Percentiles rank a stretch among this genome's conserved stretches.
phyloP scores from a whole-genome alignment of 2,797 vertebrate genomes.

The Fratercula arctica region DNA sequence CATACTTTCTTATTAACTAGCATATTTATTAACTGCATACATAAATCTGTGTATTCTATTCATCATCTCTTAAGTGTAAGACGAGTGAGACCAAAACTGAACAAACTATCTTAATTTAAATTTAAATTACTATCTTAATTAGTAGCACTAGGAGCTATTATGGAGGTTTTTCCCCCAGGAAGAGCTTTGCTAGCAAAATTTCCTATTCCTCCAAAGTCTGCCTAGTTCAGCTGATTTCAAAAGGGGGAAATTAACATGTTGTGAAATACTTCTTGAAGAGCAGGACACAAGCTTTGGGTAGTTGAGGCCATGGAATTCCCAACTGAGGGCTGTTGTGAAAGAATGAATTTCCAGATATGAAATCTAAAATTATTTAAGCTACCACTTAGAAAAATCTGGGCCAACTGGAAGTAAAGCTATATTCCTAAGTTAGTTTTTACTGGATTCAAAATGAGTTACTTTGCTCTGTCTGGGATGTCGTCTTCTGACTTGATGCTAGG shows the following conservation, averaged over 20 bases:
- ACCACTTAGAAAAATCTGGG: neutral
- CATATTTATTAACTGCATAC: neutral
- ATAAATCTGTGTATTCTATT: neutral
- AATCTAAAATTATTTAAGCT: neutral
- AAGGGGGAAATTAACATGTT: neutral
- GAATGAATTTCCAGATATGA: neutral
- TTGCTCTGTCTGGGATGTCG: neutral
- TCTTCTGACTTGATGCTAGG: neutral
- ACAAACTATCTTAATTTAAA: neutral
- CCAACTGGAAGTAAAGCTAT: neutral
- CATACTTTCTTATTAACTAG: neutral
- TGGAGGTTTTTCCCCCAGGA: neutral
- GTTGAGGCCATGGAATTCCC: neutral
- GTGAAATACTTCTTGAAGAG: neutral
- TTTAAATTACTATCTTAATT: neutral
- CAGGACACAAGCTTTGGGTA: neutral
- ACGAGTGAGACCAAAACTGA: neutral
- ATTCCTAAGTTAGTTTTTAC: neutral
- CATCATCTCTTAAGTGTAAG: neutral
- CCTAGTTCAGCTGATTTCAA: neutral
- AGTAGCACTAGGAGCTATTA: neutral
- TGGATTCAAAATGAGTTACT: neutral
- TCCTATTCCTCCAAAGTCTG: neutral
- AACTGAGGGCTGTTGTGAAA: neutral
- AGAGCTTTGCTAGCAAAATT: neutral